These are phyloP conservation scores for Gadus chalcogrammus DNA, from an alignment of 2,113 vertebrate genomes.

Conservation along the genomic window DNA sequence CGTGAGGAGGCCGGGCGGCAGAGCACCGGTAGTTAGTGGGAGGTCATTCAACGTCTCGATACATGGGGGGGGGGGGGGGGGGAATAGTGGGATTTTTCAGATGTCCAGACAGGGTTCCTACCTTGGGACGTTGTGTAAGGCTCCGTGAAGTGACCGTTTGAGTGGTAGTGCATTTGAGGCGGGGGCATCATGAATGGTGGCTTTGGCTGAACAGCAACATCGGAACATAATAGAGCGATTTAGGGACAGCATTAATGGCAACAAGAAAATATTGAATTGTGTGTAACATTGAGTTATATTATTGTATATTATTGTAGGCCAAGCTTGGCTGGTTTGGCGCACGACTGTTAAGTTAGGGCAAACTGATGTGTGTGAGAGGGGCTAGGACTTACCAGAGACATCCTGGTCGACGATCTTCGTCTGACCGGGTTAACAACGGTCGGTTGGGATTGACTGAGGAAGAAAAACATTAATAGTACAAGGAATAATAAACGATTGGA, in stretches of 20 bases:
- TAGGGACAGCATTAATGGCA: slow-evolving; percentile 9
- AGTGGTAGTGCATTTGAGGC: slow-evolving; percentile 84
- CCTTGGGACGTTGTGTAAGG: slow-evolving; percentile 94
- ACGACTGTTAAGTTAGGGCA: background rate
- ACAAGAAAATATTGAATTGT: background rate
- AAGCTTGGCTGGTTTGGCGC: background rate
- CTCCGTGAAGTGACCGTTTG: slow-evolving; percentile 88
- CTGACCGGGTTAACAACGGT: slow-evolving; percentile 85
- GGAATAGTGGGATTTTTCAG: too few relatives aligned
- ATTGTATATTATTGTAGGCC: too few relatives aligned
- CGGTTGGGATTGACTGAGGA: slow-evolving; percentile 82
- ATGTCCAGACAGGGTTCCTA: slow-evolving; percentile 45
- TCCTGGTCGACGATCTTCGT: slow-evolving; percentile 85
- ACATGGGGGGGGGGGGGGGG: too few relatives aligned
- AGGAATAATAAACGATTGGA: background rate
- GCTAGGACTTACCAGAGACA: slow-evolving; percentile 85
- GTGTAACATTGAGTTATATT: background rate
- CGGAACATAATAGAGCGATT: slow-evolving; percentile 14
- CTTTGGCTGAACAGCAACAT: slow-evolving; percentile 77
- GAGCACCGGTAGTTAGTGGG: too few relatives aligned
- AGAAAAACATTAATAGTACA: slow-evolving; percentile 5
- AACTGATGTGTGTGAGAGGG: background rate
- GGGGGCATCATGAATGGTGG: slow-evolving; percentile 92
- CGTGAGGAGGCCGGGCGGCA: background rate
- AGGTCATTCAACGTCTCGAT: too few relatives aligned